A percentile compares a stretch with the other conserved stretches of the same genome.
Conservation (phyloP, 2,797 vertebrate species). For the Sebastes matsubarae region DNA sequence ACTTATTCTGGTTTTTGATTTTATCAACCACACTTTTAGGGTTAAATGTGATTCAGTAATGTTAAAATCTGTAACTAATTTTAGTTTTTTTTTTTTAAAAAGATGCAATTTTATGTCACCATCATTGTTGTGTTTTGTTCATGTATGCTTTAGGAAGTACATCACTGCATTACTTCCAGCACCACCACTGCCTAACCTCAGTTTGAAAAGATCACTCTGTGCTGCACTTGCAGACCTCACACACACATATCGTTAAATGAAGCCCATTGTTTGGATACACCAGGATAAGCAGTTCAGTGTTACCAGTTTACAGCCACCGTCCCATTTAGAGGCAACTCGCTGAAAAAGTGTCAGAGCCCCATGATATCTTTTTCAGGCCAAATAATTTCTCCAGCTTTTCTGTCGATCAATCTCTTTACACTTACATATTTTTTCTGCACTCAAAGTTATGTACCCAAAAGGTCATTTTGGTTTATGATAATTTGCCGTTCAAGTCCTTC, state of each 20-base stretch:
- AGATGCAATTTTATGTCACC: too few relatives aligned
- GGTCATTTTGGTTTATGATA: not conserved
- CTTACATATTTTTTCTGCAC: too few relatives aligned
- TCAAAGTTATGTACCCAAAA: too few relatives aligned
- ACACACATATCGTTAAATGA: not conserved
- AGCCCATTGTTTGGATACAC: not conserved
- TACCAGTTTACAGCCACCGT: conserved; percentile 6
- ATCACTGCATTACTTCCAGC: too few relatives aligned
- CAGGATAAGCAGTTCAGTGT: not conserved
- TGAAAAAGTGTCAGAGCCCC: conserved; percentile 23
- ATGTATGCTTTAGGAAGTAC: too few relatives aligned
- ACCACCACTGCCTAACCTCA: not conserved
- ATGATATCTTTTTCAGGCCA: conserved; percentile 21
- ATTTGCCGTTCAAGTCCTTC: not conserved
- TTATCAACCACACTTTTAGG: too few relatives aligned
- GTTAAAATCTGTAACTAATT: too few relatives aligned
- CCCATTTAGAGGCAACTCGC: not conserved
- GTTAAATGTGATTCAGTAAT: too few relatives aligned
- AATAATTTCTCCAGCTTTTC: not conserved
- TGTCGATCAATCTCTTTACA: too few relatives aligned
- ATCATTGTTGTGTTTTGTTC: too few relatives aligned
- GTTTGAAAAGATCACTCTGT: not conserved
- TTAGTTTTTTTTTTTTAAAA: too few relatives aligned
- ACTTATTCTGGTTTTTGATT: too few relatives aligned
- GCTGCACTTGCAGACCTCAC: not conserved